Evolutionary conservation across 2,797 vertebrate species (phyloP).

Genomic region (Poeciliopsis turneri): DNA sequence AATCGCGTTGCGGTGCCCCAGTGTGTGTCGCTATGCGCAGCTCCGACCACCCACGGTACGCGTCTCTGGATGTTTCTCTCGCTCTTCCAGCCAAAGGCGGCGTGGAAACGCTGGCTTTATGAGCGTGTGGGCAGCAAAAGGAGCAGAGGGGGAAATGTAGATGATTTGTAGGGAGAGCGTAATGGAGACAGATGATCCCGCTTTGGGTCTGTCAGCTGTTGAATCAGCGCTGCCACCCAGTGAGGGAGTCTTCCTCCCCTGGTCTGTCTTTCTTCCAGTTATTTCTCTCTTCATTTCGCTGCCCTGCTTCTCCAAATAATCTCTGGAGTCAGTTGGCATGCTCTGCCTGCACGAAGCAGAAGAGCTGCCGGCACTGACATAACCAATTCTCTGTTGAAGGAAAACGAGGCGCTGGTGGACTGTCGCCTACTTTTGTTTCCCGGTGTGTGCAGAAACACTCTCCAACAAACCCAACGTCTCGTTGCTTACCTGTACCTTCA

Average conservation of each 20-base stretch:
- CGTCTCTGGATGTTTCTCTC: conserved; percentile 49
- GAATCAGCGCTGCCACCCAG: conserved; percentile 77
- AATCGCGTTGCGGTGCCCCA: conserved; percentile 46
- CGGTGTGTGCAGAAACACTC: neutral
- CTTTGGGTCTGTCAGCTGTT: conserved; percentile 70
- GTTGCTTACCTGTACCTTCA: neutral
- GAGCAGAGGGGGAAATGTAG: conserved; percentile 73
- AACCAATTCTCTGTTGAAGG: neutral
- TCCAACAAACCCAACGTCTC: neutral
- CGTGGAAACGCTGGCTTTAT: conserved; percentile 73
- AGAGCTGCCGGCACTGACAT: neutral
- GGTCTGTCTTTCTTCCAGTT: conserved; percentile 33
- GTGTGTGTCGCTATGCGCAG: conserved; percentile 44
- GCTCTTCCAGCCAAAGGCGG: conserved; percentile 67
- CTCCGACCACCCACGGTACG: conserved; percentile 75
- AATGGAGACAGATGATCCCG: conserved; percentile 75
- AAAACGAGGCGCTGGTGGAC: neutral
- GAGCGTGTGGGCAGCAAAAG: conserved; percentile 69
- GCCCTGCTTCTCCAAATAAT: conserved; percentile 36
- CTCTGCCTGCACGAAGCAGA: neutral
- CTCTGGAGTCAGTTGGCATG: conserved; percentile 12
- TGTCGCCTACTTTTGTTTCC: neutral
- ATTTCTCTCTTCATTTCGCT: conserved; percentile 46
- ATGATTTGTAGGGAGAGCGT: conserved; percentile 72
- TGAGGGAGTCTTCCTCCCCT: conserved; percentile 54